Conservation (phyloP, 92 coral and sea anemone genomes). For the Porites lobata region DNA sequence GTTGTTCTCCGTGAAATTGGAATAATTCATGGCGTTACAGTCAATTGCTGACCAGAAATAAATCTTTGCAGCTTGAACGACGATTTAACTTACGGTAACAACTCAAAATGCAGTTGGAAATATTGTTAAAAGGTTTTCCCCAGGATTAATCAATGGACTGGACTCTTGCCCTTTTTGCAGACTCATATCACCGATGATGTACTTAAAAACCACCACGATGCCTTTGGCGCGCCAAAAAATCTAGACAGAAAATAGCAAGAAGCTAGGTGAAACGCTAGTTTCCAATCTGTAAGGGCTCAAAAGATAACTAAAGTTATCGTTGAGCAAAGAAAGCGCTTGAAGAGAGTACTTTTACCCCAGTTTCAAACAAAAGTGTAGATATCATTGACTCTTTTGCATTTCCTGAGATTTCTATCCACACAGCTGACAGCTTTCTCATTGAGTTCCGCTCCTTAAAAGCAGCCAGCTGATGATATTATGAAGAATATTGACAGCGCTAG, state of each 20-base stretch:
- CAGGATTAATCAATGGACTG: constrained; percentile 5
- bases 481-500: background rate
- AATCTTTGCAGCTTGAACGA: background rate
- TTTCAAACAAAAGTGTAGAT: background rate
- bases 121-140: background rate
- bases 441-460: constrained; percentile 1
- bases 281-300: too few species aligned
- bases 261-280: too few species aligned
- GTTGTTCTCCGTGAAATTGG: constrained; percentile 15
- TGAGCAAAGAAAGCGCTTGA: constrained; percentile 12
- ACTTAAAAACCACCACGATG: too few species aligned
- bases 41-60: background rate
- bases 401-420: constrained; percentile 11
- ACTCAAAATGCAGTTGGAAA: background rate
- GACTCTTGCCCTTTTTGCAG: too few species aligned
- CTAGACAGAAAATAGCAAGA: too few species aligned
- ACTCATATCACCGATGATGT: too few species aligned
- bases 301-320: too few species aligned
- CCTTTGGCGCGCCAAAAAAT: too few species aligned
- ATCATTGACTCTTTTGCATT: constrained; percentile 13
- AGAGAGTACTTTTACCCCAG: background rate
- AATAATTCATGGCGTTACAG: constrained; percentile 4
- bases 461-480: background rate
- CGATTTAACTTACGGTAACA: constrained; percentile 12
- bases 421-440: constrained; percentile 23